phyloP scores from a whole-genome alignment of 2,888 invertebrate genomes.

The Himalopsyche japonica region DNA sequence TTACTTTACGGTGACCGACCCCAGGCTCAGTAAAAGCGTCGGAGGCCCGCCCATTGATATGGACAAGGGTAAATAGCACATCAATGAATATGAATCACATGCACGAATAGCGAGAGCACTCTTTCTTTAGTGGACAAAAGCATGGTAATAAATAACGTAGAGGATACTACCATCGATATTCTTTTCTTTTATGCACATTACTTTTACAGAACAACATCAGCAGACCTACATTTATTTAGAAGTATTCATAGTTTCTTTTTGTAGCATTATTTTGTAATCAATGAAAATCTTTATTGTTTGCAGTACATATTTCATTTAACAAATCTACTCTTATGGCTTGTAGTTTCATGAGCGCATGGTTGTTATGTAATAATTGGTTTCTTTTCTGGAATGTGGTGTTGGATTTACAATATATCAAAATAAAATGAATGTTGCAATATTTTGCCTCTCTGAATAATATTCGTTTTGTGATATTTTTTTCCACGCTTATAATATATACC shows the following conservation, averaged over 20 bases:
- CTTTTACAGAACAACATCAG: not conserved
- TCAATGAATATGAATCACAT: constrained; percentile 18
- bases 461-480: no score
- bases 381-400: no score
- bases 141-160: not conserved
- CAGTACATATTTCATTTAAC: no score
- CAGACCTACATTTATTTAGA: not conserved
- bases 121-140: not conserved
- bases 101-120: constrained; percentile 3
- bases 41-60: constrained; percentile 86
- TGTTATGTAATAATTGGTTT: no score
- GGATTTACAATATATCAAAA: no score
- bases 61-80: constrained; percentile 75
- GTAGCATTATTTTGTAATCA: no score
- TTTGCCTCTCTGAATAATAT: no score
- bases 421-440: no score
- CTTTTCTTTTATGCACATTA: not conserved
- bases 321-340: no score
- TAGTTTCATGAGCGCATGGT: no score
- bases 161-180: not conserved
- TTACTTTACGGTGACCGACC: constrained; percentile 88
- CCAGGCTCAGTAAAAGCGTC: constrained; percentile 70
- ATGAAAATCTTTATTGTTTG: no score
- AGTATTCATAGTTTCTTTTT: not conserved
- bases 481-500: no score